Percentiles rank a stretch among this genome's conserved stretches.
Evolutionary conservation across 2,113 vertebrate species (phyloP).

Genomic region (Edolisoma coerulescens): DNA sequence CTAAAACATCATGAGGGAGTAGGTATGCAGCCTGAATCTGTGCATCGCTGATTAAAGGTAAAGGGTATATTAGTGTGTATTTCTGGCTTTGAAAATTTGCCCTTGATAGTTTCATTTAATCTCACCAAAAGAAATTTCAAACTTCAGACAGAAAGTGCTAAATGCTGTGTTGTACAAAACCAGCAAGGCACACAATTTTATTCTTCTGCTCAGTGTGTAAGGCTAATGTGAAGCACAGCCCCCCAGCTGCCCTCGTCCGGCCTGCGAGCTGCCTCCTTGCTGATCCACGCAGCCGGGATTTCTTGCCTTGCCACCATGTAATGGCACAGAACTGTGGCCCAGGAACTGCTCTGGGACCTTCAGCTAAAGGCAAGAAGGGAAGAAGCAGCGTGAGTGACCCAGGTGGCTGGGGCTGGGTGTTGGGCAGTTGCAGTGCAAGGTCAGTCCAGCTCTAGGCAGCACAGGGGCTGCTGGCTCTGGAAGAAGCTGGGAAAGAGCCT

Average conservation of each 20-base stretch:
- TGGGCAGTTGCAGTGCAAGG: background rate
- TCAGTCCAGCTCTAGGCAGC: background rate
- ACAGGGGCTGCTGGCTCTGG: background rate
- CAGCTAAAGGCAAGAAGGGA: background rate
- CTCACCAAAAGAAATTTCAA: background rate
- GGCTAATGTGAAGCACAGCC: background rate
- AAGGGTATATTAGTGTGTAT: background rate
- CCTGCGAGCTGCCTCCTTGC: background rate
- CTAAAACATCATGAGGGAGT: background rate
- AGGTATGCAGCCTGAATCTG: background rate
- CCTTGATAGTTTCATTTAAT: background rate
- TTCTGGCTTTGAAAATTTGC: background rate
- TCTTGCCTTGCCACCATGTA: accelerated
- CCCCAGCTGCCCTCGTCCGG: accelerated
- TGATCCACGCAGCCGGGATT: background rate
- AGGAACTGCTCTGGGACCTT: background rate
- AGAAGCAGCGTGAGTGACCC: background rate
- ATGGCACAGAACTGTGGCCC: too few species aligned
- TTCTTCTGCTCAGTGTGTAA: background rate
- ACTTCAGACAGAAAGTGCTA: background rate
- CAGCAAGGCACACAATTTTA: background rate
- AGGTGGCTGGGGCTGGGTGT: accelerated
- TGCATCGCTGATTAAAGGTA: background rate
- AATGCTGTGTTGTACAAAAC: background rate
- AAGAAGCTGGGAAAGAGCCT: background rate